Evolutionary conservation across 1,140 invertebrate species (phyloP).

Genomic region (Asobara japonica): DNA sequence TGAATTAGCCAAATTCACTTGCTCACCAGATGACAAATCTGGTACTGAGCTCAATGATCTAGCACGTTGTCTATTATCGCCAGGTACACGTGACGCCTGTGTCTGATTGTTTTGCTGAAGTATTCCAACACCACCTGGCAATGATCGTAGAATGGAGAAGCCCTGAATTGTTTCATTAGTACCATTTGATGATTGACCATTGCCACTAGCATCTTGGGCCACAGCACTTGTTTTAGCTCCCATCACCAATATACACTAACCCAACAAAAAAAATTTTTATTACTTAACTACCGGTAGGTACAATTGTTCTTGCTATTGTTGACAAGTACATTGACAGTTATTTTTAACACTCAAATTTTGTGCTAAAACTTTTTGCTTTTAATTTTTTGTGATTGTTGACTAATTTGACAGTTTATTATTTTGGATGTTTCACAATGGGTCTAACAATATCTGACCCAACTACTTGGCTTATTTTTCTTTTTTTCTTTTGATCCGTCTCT

Average conservation of each 20-base stretch:
- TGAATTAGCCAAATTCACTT: conserved; percentile 53
- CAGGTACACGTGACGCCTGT: conserved; percentile 70
- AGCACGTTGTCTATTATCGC: conserved; percentile 79
- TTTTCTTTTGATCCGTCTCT: no score
- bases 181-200: conserved; percentile 78
- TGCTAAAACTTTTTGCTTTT: background rate
- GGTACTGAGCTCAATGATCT: conserved; percentile 85
- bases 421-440: no score
- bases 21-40: conserved; percentile 69
- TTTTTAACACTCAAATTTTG: background rate
- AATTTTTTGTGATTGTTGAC: background rate
- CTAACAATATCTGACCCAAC: background rate
- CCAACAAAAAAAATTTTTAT: conserved; percentile 16
- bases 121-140: conserved; percentile 70
- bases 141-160: conserved; percentile 77
- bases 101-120: conserved; percentile 58
- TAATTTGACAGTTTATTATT: no score
- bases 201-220: conserved; percentile 77
- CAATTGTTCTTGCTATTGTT: conserved; percentile 4
- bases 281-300: background rate
- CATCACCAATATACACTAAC: conserved; percentile 67
- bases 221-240: conserved; percentile 84
- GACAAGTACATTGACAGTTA: background rate
- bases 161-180: conserved; percentile 76
- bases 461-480: background rate